Evolutionary conservation across 1,140 invertebrate species (phyloP), one percentile per base, ranked within the genome.

Genomic region (Drosophila bipectinata): DNA sequence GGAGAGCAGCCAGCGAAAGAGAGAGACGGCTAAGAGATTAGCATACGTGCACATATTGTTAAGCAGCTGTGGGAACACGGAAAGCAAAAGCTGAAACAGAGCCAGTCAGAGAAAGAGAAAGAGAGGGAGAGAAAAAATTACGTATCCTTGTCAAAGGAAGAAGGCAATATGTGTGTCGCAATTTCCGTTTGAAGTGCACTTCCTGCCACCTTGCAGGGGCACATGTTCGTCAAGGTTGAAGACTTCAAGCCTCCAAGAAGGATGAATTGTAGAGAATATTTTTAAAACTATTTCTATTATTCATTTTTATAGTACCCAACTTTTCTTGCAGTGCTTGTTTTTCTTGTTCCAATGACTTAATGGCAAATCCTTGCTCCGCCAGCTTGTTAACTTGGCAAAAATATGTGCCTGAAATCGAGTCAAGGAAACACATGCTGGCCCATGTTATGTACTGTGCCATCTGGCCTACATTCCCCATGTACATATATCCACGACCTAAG

Each of bases 121-220:
- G 64, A 37, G 34, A 2, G 34, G n/a, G n/a, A n/a, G n/a, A n/a
- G n/a, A 37, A 37, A 37, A n/a, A 37, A 37, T n/a, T 37, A 37
- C 34, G 34, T 12, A 37, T 37, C 12, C 34, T 34, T 14, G 30
- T 69, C 60, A 67, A 63, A 55, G 52, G 47, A 55, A 63, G 60
- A 54, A 44, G 55, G 71, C 72, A 55, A 74, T 72, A 77, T 77
- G 67, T 77, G 78, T 84, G 76, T 83, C 61, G 80, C 72, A 83
- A 83, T 83, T 84, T 83, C 80, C 80, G 80, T 68, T 74, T 69
- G 52, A 62, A 82, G 79, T 51, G 61, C 78, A 69, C 52, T 41
- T 71, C 64, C 68, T 77, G 79, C 30, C 71, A 69, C 51, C 72
- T 66, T 56, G 75, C 61, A 83, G 39, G 44, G 24, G 32, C 61